Base-by-base conservation (phyloP, 2,113 vertebrate species). In the Rhodinocichla rosea region DNA sequence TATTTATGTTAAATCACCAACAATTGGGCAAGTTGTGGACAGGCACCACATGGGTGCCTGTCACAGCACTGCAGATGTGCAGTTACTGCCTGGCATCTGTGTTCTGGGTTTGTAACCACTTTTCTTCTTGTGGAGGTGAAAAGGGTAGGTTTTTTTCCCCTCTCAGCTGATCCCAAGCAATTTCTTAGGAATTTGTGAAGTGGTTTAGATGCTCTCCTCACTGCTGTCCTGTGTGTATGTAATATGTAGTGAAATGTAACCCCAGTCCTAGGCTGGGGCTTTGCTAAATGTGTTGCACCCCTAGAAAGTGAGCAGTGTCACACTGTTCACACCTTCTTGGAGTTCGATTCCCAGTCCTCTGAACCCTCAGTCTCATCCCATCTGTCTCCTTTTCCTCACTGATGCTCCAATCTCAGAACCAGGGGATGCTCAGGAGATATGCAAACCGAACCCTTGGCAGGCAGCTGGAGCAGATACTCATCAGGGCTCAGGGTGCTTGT, bases 1-100 rank as follows among this genome's bases (percentile, higher is more conserved):
- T 47, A 4, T 92, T 81, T 75, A 2, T 37, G 26, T 57, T 62
- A 49, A 86, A 53, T 23, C 21, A 3, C 71, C 1, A 0, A 24
- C 11, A 17, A 1, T 1, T 40, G 55, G 40, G 32, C 6, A 13
- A 28, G 19, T n/a, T 22, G 52, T 32, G 50, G 50, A n/a, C n/a
- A n/a, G n/a, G n/a, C n/a, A n/a, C n/a, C 10, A 15, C 0, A 0
- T 63, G 33, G 35, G 23, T 50, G 55, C 45, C 17, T 18, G 50
- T 52, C 37, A 20, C 71, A 44, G 77, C 17, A 2, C 11, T 24
- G 81, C 1, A 1, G 74, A 14, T 50, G 35, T 40, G 78, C 35
- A 23, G 1, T 44, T 64, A 40, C 19, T 45, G 64, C 68, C 50
- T 20, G 11, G 37, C 26, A 24, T 35, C n/a, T n/a, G 7, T 40